Evolutionary conservation across 2,113 vertebrate genomes (phyloP), one percentile per base, ranked within the genome.

Genomic region (Chrysemys picta): DNA sequence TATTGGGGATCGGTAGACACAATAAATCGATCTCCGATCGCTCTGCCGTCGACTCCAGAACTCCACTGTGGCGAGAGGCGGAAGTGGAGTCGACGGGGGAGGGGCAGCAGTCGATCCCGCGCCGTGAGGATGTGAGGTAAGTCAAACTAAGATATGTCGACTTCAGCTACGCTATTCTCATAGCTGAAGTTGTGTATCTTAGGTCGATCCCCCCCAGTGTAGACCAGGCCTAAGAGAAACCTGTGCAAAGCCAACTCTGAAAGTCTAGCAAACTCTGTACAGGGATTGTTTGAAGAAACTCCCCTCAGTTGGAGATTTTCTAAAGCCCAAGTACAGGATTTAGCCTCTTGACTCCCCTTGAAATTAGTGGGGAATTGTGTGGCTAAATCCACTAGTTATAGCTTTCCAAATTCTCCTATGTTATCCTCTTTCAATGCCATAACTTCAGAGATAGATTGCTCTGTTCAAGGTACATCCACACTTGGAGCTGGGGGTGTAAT

Each of bases 361-460:
- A 72, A 82, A 50, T 53, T 57, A 80, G 35, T 0, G 11, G 57
- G 52, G 84, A 84, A 3, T n/a, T 11, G 0, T 52, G 22, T 76
- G 47, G 10, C 14, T 65, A 72, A n/a, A 69, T 69, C 65, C n/a
- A 35, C 35, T 72, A 72, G 35, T 38, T 90, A n/a, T 21, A 65
- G 0, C 29, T 52, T 7, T 89, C 4, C 6, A 29, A 4, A 35
- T 92, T 54, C 11, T 84, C 3, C 14, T 42, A 2, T 9, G 19
- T 1, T 38, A 47, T 3, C n/a, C 27, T 35, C 29, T 84, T 52
- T 10, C 25, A 89, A 9, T 2, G 16, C 8, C 27, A 49, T 21
- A 82, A 8, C 12, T 90, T 82, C 25, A 87, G 45, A 52, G 11
- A 56, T 2, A 76, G 1, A 35, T 89, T 80, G 4, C 19, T 85